Percentiles rank a stretch among this genome's conserved stretches.
These are phyloP conservation scores for Petaurus breviceps DNA, from an alignment of 2,113 vertebrate species.

Conservation along the genomic window DNA sequence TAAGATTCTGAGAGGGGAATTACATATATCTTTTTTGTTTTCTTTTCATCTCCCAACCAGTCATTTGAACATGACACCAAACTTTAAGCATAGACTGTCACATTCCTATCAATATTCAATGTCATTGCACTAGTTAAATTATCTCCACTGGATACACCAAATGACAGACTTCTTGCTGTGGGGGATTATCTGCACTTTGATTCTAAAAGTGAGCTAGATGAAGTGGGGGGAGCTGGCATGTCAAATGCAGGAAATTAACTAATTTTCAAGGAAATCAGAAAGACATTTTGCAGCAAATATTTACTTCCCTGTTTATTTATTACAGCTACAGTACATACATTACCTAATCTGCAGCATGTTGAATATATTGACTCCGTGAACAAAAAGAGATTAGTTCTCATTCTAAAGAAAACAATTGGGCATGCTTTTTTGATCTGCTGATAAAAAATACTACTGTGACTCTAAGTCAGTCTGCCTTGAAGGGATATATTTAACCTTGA, in stretches of 20 bases:
- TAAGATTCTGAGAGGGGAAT: conserved; percentile 59
- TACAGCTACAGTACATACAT: conserved; percentile 57
- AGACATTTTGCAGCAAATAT: conserved; percentile 73
- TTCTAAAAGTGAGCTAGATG: conserved; percentile 66
- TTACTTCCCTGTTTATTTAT: conserved; percentile 74
- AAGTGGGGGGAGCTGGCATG: neutral
- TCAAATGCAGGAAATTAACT: conserved; percentile 66
- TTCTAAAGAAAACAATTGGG: conserved; percentile 19
- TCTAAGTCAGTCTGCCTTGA: conserved; percentile 1
- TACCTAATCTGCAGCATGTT: conserved; percentile 64
- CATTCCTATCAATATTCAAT: conserved; percentile 83
- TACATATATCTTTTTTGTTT: conserved; percentile 62
- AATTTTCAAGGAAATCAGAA: conserved; percentile 73
- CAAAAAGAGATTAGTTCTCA: conserved; percentile 47
- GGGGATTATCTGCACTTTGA: conserved; percentile 67
- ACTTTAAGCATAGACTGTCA: conserved; percentile 81
- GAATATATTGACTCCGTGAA: conserved; percentile 63
- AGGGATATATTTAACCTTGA: conserved; percentile 38
- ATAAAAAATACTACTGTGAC: conserved; percentile 51
- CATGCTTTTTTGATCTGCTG: neutral
- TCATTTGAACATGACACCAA: conserved; percentile 77
- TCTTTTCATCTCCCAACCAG: conserved; percentile 75
- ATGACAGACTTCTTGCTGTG: conserved; percentile 73
- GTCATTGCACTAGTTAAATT: conserved; percentile 77
- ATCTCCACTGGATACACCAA: conserved; percentile 81